A percentile compares a stretch with the other conserved stretches of the same genome.
Conservation (phyloP, 1,140 invertebrate species). For the Procambarus virginalis region DNA sequence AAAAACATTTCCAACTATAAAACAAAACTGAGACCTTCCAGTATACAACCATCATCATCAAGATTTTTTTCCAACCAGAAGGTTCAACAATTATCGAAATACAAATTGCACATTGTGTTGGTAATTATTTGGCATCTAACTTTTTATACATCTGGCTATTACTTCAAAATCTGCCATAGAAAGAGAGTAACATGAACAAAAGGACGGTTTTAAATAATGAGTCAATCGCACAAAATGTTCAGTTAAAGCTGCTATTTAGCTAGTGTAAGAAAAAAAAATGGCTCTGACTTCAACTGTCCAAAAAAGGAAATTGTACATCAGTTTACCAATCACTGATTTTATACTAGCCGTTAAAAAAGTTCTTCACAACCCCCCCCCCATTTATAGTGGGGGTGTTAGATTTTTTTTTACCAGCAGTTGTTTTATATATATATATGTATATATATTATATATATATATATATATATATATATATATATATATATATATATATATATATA, state of each 20-base stretch:
- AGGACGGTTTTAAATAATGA: constrained; percentile 66
- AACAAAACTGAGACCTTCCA: constrained; percentile 20
- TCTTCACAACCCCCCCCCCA: neutral
- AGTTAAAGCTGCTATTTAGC: constrained; percentile 60
- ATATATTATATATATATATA: neutral
- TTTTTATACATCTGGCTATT: constrained; percentile 32
- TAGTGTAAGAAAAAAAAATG: constrained; percentile 27
- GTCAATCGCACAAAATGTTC: constrained; percentile 55
- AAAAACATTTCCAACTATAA: neutral
- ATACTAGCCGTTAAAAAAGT: neutral
- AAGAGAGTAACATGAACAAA: constrained; percentile 52
- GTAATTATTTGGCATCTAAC: constrained; percentile 27
- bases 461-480: neutral
- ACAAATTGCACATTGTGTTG: constrained; percentile 45
- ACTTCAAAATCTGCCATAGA: constrained; percentile 15
- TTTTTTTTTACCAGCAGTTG: neutral
- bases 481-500: neutral
- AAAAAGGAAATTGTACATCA: constrained; percentile 37
- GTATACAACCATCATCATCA: constrained; percentile 7
- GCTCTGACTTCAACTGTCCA: constrained; percentile 21
- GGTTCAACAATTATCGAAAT: constrained; percentile 27
- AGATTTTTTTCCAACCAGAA: neutral
- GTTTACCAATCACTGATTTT: constrained; percentile 18
- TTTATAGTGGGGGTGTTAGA: neutral
- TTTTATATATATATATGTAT: neutral